Percentiles rank a stretch among this genome's conserved stretches.
These are phyloP conservation scores for Protaetia brevitarsis DNA, from an alignment of 1,140 invertebrate genomes.

Conservation along the genomic window DNA sequence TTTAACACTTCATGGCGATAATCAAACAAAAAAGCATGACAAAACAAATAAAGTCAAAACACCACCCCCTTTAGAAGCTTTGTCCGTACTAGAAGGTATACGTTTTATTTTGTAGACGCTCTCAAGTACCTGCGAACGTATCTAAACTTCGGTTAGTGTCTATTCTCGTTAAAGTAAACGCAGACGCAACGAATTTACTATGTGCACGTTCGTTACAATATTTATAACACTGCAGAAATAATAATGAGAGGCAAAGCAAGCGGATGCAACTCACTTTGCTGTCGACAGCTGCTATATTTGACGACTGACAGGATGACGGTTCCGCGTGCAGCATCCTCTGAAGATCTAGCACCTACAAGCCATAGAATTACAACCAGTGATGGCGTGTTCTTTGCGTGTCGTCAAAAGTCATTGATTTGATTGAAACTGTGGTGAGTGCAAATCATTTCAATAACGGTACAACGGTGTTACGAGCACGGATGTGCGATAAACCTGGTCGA, in stretches of 20 bases:
- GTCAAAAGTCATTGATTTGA: not conserved
- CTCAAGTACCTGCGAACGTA: too few species aligned
- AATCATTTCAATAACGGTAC: slow-evolving; percentile 7
- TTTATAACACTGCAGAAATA: slow-evolving; percentile 15
- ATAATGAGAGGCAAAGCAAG: slow-evolving; percentile 25
- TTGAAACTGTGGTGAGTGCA: not conserved
- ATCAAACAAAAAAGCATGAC: too few species aligned
- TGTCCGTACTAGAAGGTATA: too few species aligned
- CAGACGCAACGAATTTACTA: slow-evolving; percentile 5
- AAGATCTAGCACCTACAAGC: slow-evolving; percentile 64
- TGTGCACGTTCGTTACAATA: slow-evolving; percentile 12
- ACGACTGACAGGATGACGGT: slow-evolving; percentile 51
- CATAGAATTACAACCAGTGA: slow-evolving; percentile 41
- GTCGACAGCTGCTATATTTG: slow-evolving; percentile 38
- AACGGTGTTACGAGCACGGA: too few species aligned
- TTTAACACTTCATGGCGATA: too few species aligned
- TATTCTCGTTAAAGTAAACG: not conserved
- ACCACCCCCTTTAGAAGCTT: too few species aligned
- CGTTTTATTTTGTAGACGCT: too few species aligned
- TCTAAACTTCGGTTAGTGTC: too few species aligned
- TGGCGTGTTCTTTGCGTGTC: not conserved
- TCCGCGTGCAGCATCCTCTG: slow-evolving; percentile 64
- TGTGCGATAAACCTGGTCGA: too few species aligned
- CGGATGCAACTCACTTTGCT: slow-evolving; percentile 34
- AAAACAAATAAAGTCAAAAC: too few species aligned